Conservation (phyloP, 2,797 vertebrate species). For the Oreochromis grahami region DNA sequence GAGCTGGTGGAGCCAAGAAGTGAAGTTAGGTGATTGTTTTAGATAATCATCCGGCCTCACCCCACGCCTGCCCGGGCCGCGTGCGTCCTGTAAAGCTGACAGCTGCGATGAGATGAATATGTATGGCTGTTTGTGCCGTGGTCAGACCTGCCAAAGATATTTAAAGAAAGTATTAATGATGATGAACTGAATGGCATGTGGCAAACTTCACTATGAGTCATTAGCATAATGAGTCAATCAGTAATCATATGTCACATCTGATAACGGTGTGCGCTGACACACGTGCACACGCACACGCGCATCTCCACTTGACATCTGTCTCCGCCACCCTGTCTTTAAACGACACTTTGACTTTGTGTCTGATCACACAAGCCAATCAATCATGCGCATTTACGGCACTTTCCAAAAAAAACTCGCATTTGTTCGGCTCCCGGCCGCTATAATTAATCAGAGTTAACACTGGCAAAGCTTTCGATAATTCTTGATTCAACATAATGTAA, state of each 20-base stretch:
- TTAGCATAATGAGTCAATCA: conserved; percentile 24
- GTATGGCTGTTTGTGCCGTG: not conserved
- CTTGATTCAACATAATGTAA: conserved; percentile 47
- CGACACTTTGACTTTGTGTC: not conserved
- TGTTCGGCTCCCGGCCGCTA: not conserved
- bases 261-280: not conserved
- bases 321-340: not conserved
- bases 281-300: not conserved
- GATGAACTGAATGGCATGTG: conserved; percentile 35
- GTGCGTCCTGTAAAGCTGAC: not conserved
- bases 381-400: conserved; percentile 16
- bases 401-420: conserved; percentile 24
- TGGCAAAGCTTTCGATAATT: conserved; percentile 45
- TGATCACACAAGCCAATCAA: conserved; percentile 21
- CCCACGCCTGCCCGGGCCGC: not conserved
- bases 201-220: conserved; percentile 7
- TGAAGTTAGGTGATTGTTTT: conserved; percentile 38
- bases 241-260: conserved; percentile 5
- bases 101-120: conserved; percentile 10
- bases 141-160: conserved; percentile 17
- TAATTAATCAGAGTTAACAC: conserved; percentile 62
- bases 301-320: not conserved
- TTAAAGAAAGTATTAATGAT: conserved; percentile 36
- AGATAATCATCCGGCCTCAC: conserved; percentile 17
- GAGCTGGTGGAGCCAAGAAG: conserved; percentile 3